Percentiles rank a stretch among this genome's conserved stretches.
Evolutionary conservation across 2,113 vertebrate species (phyloP).

Genomic region (Symphodus melops): DNA sequence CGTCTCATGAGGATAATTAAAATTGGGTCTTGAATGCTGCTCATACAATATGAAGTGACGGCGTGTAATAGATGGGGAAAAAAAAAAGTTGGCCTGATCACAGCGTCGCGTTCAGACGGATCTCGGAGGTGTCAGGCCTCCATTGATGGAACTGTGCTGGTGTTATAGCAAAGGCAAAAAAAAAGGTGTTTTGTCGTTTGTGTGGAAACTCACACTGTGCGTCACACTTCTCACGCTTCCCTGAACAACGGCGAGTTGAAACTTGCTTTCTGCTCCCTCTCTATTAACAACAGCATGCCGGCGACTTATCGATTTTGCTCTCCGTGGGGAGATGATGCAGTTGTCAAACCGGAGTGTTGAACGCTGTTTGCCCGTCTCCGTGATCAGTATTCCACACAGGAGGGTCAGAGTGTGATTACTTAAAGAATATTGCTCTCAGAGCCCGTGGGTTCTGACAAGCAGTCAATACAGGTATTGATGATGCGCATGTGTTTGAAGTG

Average conservation of each 20-base stretch:
- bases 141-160: conserved; percentile 8
- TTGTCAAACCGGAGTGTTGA: conserved; percentile 6
- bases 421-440: conserved; percentile 24
- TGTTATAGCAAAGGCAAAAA: conserved; percentile 40
- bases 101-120: conserved; percentile 33
- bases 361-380: background rate
- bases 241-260: conserved; percentile 8
- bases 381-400: conserved; percentile 37
- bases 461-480: conserved; percentile 45
- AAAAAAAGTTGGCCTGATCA: conserved; percentile 49
- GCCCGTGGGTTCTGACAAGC: conserved; percentile 2
- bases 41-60: background rate
- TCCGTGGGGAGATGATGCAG: conserved; percentile 10
- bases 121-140: background rate
- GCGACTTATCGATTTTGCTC: conserved; percentile 44
- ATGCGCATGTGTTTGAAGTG: conserved; percentile 11
- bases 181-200: conserved; percentile 52
- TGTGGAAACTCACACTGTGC: conserved; percentile 1
- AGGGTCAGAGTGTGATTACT: conserved; percentile 40
- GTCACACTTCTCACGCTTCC: conserved; percentile 40
- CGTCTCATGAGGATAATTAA: conserved; percentile 48
- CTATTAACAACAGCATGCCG: conserved; percentile 9
- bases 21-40: conserved; percentile 7
- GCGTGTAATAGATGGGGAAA: conserved; percentile 32
- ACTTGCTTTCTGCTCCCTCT: background rate